These are phyloP conservation scores for Riptortus pedestris DNA, from an alignment of 1,140 invertebrate genomes.

Conservation along the genomic window DNA sequence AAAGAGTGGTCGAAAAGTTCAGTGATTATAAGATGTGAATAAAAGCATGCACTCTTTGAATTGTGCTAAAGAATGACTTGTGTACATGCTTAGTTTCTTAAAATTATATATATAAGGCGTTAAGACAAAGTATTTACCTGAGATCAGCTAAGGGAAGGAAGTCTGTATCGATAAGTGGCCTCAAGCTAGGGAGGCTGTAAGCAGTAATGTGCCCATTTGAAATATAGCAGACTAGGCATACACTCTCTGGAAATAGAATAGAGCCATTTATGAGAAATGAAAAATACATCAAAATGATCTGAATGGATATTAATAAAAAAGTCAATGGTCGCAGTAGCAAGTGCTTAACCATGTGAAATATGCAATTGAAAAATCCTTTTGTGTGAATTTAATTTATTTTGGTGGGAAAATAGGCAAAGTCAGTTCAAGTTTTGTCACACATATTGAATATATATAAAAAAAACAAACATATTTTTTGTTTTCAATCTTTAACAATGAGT, in stretches of 20 bases:
- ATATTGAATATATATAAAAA: no score
- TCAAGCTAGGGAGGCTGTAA: conserved; percentile 86
- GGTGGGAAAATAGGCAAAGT: no score
- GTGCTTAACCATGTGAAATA: no score
- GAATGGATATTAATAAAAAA: no score
- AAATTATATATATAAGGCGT: background rate
- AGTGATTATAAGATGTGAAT: conserved; percentile 7
- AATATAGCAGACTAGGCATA: conserved; percentile 85
- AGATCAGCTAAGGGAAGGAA: conserved; percentile 87
- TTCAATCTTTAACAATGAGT: no score
- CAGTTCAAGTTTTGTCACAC: no score
- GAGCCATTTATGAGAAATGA: conserved; percentile 81
- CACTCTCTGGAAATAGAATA: conserved; percentile 61
- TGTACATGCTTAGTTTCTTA: conserved; percentile 12
- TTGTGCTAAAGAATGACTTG: conserved; percentile 11
- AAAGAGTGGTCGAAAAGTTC: conserved; percentile 10
- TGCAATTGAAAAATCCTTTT: no score
- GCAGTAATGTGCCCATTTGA: conserved; percentile 85
- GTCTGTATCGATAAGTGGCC: conserved; percentile 81
- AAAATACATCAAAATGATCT: background rate
- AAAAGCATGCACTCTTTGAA: background rate
- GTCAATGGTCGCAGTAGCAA: no score
- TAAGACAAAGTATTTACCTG: conserved; percentile 53
- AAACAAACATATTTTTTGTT: no score
- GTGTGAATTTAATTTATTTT: no score